Base-by-base conservation (phyloP, 2,888 invertebrate species). In the Drosophila peninsularis region DNA sequence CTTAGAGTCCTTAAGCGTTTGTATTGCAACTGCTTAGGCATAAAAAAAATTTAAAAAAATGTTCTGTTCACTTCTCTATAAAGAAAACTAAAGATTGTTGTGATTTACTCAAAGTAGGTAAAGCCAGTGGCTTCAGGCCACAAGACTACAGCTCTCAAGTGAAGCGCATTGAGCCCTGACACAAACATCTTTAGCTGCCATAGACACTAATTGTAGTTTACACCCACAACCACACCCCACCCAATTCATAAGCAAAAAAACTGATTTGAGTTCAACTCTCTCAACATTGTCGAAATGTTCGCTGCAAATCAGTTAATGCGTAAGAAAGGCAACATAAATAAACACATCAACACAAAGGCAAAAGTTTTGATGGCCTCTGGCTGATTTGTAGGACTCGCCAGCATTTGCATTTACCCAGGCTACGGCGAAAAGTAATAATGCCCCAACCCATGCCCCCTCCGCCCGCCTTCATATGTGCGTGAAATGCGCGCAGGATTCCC, bases 291-390 rank as follows among this genome's bases (percentile, higher is more conserved):
- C 21, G 27, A 30, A 32, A 32, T 47, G 30, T 13, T 47, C 30
- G 39, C 37, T 45, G 52, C 36, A 68, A 82, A 82, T 82, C 82
- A 80, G 81, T 70, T 50, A 73, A 78, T 80, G 77, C 71, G 66
- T 54, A 61, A 70, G 64, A 71, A 58, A 71, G 45, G 27, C 66
- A 76, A 60, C 79, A 82, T 79, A 80, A 85, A 85, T 85, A 85
- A 85, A 84, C 84, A 85, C 86, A 86, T 85, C 86, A 84, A 86
- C 80, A 82, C 63, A 85, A 86, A 75, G 77, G 75, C 69, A 70
- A 80, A 84, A 86, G 39, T 84, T 86, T 83, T 80, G 53, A 61
- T 61, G 58, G 54, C 63, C 62, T n/a, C 54, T 37, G 71, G 75
- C 75, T 47, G 34, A 69, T 39, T 39, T 50, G 19, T 39, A 71